Percentiles rank a stretch among this genome's conserved stretches.
These are phyloP conservation scores for Manis pentadactyla DNA, from an alignment of 2,797 vertebrate genomes.

Conservation along the genomic window DNA sequence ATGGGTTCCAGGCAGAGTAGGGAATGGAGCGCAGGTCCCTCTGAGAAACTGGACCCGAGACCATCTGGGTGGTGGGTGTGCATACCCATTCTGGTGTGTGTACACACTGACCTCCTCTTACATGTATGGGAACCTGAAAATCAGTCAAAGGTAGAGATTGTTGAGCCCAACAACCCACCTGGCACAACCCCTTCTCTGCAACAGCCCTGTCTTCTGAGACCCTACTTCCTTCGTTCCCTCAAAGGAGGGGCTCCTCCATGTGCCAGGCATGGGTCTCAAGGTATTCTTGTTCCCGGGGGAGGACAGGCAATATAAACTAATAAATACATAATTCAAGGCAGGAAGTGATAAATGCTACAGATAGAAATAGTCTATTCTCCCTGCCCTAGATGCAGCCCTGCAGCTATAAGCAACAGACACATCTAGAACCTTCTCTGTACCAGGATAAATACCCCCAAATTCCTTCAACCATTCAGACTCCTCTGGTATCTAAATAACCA, in stretches of 20 bases:
- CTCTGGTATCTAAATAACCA: not conserved
- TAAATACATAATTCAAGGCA: not conserved
- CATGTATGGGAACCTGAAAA: not conserved
- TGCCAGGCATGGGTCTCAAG: not conserved
- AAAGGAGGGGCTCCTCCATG: not conserved
- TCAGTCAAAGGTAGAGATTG: not conserved
- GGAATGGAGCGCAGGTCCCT: too few species aligned
- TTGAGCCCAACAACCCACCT: not conserved
- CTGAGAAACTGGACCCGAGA: not conserved
- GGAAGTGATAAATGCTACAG: not conserved
- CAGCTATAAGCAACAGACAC: not conserved
- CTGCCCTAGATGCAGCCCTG: not conserved
- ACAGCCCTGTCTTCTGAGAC: not conserved
- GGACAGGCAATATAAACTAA: not conserved
- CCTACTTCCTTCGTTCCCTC: not conserved
- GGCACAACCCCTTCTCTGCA: not conserved
- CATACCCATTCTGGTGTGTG: rapidly evolving
- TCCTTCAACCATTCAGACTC: not conserved
- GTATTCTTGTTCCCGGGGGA: not conserved
- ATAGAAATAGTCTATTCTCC: not conserved
- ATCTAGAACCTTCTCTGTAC: not conserved
- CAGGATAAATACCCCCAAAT: not conserved
- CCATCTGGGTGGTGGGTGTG: rapidly evolving
- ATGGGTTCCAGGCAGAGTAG: not conserved
- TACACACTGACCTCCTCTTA: not conserved